These are phyloP conservation scores for Acronicta psi DNA, from an alignment of 2,888 invertebrate genomes.

Conservation along the genomic window DNA sequence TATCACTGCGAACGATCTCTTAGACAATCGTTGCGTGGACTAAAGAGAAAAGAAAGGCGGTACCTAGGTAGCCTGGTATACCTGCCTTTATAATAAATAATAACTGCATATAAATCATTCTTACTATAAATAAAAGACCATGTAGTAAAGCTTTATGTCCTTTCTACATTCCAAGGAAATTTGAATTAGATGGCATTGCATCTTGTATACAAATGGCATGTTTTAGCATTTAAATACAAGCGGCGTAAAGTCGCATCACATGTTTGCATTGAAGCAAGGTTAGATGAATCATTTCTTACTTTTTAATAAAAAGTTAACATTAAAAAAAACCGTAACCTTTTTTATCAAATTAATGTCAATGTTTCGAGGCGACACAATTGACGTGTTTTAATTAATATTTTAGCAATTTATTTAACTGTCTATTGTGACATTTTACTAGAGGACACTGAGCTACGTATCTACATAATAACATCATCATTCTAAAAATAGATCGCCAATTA, in stretches of 20 bases:
- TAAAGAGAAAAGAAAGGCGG: too few species aligned
- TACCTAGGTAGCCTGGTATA: too few species aligned
- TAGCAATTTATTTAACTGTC: slow-evolving; percentile 46
- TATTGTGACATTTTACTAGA: slow-evolving; percentile 50
- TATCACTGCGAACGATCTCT: too few species aligned
- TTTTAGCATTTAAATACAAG: slow-evolving; percentile 65
- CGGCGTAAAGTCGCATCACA: slow-evolving; percentile 55
- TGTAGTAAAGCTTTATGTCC: slow-evolving; percentile 7
- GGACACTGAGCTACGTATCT: too few species aligned
- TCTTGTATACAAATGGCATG: slow-evolving; percentile 50
- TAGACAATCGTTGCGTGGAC: too few species aligned
- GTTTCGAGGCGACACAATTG: slow-evolving; percentile 14
- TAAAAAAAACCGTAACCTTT: slow-evolving; percentile 17
- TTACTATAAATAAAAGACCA: slow-evolving; percentile 9
- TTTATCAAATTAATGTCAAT: slow-evolving; percentile 25
- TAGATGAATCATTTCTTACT: slow-evolving; percentile 51
- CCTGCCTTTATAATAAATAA: too few species aligned
- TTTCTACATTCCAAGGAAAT: slow-evolving; percentile 56
- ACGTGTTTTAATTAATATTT: slow-evolving; percentile 30
- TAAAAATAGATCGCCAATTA: slow-evolving; percentile 33
- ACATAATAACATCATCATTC: slow-evolving; percentile 24
- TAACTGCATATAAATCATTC: neutral
- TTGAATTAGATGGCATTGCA: slow-evolving; percentile 46
- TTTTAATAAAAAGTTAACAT: slow-evolving; percentile 18
- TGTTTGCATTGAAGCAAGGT: slow-evolving; percentile 57